phyloP scores from a whole-genome alignment of 2,113 vertebrate species.

The Sturnira hondurensis region DNA sequence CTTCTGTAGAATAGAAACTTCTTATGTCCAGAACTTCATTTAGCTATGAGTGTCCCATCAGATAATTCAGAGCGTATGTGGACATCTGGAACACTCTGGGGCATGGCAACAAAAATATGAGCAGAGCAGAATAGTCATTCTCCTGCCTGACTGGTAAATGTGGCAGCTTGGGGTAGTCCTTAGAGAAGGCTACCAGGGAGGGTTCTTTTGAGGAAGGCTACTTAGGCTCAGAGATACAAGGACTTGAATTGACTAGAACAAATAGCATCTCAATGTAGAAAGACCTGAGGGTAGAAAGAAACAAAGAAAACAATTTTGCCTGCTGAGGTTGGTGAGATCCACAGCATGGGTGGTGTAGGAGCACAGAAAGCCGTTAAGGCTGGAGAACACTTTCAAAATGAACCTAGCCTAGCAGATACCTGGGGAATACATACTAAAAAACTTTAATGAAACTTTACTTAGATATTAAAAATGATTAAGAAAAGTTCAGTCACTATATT shows the following conservation, averaged over 20 bases:
- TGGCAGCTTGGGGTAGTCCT: rapidly evolving
- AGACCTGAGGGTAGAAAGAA: not conserved
- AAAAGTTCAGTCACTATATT: not conserved
- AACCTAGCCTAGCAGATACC: not conserved
- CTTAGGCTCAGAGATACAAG: not conserved
- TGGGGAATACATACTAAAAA: not conserved
- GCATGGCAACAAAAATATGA: not conserved
- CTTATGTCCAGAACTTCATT: not conserved
- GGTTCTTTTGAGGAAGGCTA: not conserved
- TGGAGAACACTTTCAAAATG: not conserved
- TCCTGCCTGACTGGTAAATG: not conserved
- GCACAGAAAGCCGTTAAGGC: not conserved
- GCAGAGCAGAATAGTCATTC: rapidly evolving
- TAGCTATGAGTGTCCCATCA: not conserved
- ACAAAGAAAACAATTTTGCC: not conserved
- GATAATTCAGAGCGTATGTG: not conserved
- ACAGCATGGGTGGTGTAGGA: not conserved
- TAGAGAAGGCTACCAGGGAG: not conserved
- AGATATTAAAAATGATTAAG: not conserved
- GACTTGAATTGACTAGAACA: not conserved
- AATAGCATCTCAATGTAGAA: not conserved
- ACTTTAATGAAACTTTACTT: not conserved
- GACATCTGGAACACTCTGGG: not conserved
- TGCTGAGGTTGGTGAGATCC: not conserved
- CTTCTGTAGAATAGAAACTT: not conserved